Base-by-base conservation (phyloP, 2,888 invertebrate genomes). In the Agriotes lineatus region DNA sequence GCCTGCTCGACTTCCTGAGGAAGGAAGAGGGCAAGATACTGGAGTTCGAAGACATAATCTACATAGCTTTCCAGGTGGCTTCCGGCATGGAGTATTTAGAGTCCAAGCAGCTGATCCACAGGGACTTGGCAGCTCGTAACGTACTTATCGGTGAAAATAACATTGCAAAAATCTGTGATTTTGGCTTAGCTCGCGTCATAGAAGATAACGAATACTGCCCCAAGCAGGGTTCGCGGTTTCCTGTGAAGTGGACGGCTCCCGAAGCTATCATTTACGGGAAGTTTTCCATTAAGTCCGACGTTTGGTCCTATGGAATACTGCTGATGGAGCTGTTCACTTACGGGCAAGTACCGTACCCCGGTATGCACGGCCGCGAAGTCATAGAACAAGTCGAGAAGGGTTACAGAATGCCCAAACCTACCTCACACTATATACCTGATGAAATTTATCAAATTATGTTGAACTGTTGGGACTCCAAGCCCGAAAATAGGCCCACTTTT, bases 231-330 rank as follows among this genome's bases (percentile, higher is more conserved):
- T 96, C 97, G 1, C 63, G 75, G 72, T 99, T 99, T 86, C 99
- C 99, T 0, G 98, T 99, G 7, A 98, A 98, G 82, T 98, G 98
- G 98, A 98, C 98, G 0, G 96, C 97, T 0, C 97, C 97, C 0
- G 97, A 97, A 85, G 97, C 97, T 1, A 97, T 97, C 39, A 91
- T 96, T 58, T 96, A 96, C 82, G 96, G 96, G 50, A 90, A 93
- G 81, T 99, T 99, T 86, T 97, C 98, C 37, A 98, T 99, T 76
- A 99, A 99, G 85, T 97, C 97, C 42, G 99, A 99, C 84, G 98
- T 99, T 0, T 99, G 99, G 99, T 98, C 97, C 0, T 98, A 95
- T 81, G 98, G 97, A 54, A 96, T 98, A 74, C 86, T 98, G 9
- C 86, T 98, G 6, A 96, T 96, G 93, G 97, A 98, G 84, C 86